Base-by-base conservation (phyloP, 2,113 vertebrate genomes). In the Bambusicola thoracicus region DNA sequence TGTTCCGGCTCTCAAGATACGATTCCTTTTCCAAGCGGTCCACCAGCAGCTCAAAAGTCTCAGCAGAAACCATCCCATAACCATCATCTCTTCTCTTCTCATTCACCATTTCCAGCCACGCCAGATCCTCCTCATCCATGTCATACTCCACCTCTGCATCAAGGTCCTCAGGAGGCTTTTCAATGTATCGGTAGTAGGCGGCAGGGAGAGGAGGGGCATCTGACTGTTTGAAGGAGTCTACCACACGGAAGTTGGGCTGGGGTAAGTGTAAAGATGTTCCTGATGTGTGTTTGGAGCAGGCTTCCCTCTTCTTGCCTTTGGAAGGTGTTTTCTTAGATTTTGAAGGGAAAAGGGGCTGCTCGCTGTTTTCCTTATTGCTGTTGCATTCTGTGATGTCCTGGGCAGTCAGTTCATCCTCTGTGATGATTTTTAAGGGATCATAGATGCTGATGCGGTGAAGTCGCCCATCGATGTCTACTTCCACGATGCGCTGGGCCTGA, bases 311-410 rank as follows among this genome's bases (percentile, higher is more conserved):
- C 90, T 98, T 99, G 73, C 98, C 97, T 95, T 98, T 98, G 48
- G 97, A 98, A 38, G 97, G 90, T 0, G 98, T 53, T 88, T 99
- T 99, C 91, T 97, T 98, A 8, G 97, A 97, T 66, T 98, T 98
- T 73, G 98, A 95, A 61, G 98, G 97, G 61, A 98, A 96, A 11
- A 98, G 97, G 58, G 99, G 97, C 95, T 99, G 98, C 94, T 99
- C 99, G 1, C 98, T 99, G 97, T 99, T 99, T 91, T 99, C 99
- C 95, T 99, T 99, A 97, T 99, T 99, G 97, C 99, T 99, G 89
- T 99, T 99, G 96, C 99, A 99, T 94, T 99, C 99, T 0, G 98
- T 98, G 92, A 99, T 99, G 93, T 99, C 99, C 98, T 99, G 98
- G 75, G 99, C 99, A 4, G 98, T 99, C 97, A 99, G 98, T 85